Evolutionary conservation across 2,797 vertebrate species (phyloP), one percentile per base, ranked within the genome.

Genomic region (Rachycentron canadum): DNA sequence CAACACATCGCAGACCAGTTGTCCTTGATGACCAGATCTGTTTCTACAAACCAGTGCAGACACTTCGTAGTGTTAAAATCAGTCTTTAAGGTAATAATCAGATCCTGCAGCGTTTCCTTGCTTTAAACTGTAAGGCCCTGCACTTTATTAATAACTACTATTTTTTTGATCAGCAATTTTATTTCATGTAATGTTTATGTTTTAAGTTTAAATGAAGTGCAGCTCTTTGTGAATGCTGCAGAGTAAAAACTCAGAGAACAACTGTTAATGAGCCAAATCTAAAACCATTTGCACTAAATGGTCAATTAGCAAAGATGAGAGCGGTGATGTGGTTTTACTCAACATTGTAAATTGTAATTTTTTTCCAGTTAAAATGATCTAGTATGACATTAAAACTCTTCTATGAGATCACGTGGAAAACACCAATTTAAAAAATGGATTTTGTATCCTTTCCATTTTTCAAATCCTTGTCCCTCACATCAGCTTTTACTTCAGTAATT

Each of bases 241-340:
- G 9, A 32, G 52, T 47, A 19, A 73, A 82, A 64, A 69, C 62
- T 68, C 78, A 84, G 69, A 84, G 66, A 79, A 73, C 69, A 74
- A 36, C 45, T 63, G 60, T 52, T 81, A 89, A 89, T 86, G 87
- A 87, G 77, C 78, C 84, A 82, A 41, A 77, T 83, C 81, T 72
- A 40, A 82, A 85, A 78, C 57, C 80, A 89, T 87, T 87, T 78
- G 74, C 67, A 69, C 57, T 53, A 57, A 86, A 81, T 12, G 72
- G 82, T 86, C 85, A 88, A 87, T 90, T 86, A 89, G 67, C 56
- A 28, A 69, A 23, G 58, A 74, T 17, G 23, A 65, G 80, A 69
- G 55, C 59, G 17, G 69, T 58, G 75, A 82, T 49, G 53, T 72
- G 61, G 71, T 65, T 73, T 76, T 56, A 38, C 66, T 83, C 75